Conservation (phyloP, 2,797 vertebrate species). For the Sebastes cheni region DNA sequence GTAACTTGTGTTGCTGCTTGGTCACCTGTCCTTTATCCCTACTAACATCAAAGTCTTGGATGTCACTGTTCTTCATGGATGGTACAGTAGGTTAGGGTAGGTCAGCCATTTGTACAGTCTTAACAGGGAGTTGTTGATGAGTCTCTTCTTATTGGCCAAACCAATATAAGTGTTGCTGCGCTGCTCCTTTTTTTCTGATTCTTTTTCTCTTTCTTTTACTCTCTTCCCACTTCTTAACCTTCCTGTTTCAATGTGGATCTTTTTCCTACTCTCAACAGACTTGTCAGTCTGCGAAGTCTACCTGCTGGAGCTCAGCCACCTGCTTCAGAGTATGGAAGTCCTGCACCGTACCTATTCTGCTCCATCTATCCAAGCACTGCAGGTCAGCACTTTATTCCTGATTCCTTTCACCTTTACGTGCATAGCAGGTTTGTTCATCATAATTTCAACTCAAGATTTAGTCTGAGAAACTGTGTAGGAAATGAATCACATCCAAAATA, state of each 20-base stretch:
- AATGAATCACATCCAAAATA: slow-evolving; percentile 2
- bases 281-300: slow-evolving; percentile 90
- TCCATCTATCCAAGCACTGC: slow-evolving; percentile 93
- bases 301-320: slow-evolving; percentile 92
- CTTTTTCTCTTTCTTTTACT: neutral
- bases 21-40: neutral
- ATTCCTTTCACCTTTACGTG: neutral
- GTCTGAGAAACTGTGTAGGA: neutral
- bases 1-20: neutral
- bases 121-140: neutral
- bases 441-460: neutral
- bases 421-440: neutral
- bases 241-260: neutral
- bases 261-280: slow-evolving; percentile 77
- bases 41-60: neutral
- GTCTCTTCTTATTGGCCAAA: neutral
- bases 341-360: slow-evolving; percentile 97
- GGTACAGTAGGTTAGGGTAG: neutral
- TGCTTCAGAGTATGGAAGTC: slow-evolving; percentile 96
- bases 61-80: neutral
- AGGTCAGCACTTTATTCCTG: slow-evolving; percentile 79
- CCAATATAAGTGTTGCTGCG: neutral
- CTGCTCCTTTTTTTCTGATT: neutral
- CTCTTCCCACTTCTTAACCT: neutral
- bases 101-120: neutral